Evolutionary conservation across 2,797 vertebrate species (phyloP), one percentile per base, ranked within the genome.

Genomic region (Crocidura indochinensis): DNA sequence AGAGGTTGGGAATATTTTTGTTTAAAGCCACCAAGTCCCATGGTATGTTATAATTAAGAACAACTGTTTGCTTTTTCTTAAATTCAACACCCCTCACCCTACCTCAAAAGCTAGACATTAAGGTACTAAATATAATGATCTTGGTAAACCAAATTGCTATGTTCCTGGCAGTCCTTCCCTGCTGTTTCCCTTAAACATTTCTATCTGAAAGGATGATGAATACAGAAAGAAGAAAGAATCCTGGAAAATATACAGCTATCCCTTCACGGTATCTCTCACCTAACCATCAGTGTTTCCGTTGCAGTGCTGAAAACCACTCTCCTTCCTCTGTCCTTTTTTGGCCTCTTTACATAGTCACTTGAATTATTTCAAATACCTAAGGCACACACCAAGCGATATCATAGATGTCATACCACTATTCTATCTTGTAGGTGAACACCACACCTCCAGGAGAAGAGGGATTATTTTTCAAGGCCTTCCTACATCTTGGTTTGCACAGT

Each of bases 91-190:
- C 90, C 93, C 47, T 94, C 93, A 95, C 93, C 94, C 94, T 84
- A 97, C 92, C 92, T 95, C 88, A 95, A 96, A 94, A 97, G 91
- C 91, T 91, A 96, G 95, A 94, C 88, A 97, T 96, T 97, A 96
- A 96, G 94, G 91, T 95, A 96, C 94, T 97, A 98, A 97, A 97
- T 96, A 97, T 95, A 97, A 97, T 97, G 95, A 97, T 96, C 94
- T 90, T 95, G 97, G 96, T 95, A 96, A 97, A 95, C 95, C 96
- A 97, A 98, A 98, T 96, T 97, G 91, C 97, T 97, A 96, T 76
- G 95, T 97, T 95, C 92, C 96, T 95, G 94, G 95, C 91, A 97
- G 96, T 31, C 91, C 92, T 96, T 96, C 88, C 92, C 92, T 94
- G 77, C 88, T 93, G 80, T 89, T 97, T 96, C 92, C 90, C 96